A percentile compares a stretch with the other conserved stretches of the same genome.
phyloP scores from a whole-genome alignment of 2,888 invertebrate genomes.

The Choreutis nemorana region DNA sequence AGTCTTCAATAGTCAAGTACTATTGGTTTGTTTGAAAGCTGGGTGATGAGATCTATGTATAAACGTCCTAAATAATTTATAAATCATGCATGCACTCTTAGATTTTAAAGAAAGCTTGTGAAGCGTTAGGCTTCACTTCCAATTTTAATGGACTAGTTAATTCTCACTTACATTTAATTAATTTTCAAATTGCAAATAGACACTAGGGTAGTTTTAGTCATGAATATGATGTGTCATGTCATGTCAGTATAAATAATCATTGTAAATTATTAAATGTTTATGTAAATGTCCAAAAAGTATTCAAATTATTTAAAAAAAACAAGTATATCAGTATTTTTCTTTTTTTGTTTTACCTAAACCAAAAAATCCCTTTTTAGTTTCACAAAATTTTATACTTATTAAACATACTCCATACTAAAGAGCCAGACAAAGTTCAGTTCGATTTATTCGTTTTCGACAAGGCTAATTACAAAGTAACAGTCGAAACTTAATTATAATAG shows the following conservation, averaged over 20 bases:
- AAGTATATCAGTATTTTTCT: slow-evolving; percentile 56
- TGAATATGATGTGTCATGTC: slow-evolving; percentile 62
- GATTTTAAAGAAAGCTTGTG: slow-evolving; percentile 51
- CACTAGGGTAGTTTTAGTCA: slow-evolving; percentile 59
- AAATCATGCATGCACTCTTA: slow-evolving; percentile 65
- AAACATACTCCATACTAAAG: too few relatives aligned
- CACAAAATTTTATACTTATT: slow-evolving; percentile 8
- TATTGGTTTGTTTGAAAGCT: not conserved
- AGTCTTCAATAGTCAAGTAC: slow-evolving; percentile 20
- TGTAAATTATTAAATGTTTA: slow-evolving; percentile 68
- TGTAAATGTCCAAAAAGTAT: slow-evolving; percentile 68
- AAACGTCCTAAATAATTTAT: slow-evolving; percentile 15
- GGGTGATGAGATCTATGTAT: not conserved
- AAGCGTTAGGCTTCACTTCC: slow-evolving; percentile 45
- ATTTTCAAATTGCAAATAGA: slow-evolving; percentile 59
- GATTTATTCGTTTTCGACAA: too few relatives aligned
- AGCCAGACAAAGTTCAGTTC: too few relatives aligned
- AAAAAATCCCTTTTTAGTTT: slow-evolving; percentile 20
- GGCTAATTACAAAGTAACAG: too few relatives aligned
- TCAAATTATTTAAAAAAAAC: slow-evolving; percentile 66
- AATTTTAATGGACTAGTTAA: slow-evolving; percentile 59
- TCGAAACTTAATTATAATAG: too few relatives aligned
- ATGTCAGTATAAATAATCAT: slow-evolving; percentile 66
- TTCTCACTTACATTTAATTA: slow-evolving; percentile 55
- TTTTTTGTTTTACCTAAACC: slow-evolving; percentile 49